phyloP scores from a whole-genome alignment of 2,888 invertebrate species.

The Tetragonisca angustula region DNA sequence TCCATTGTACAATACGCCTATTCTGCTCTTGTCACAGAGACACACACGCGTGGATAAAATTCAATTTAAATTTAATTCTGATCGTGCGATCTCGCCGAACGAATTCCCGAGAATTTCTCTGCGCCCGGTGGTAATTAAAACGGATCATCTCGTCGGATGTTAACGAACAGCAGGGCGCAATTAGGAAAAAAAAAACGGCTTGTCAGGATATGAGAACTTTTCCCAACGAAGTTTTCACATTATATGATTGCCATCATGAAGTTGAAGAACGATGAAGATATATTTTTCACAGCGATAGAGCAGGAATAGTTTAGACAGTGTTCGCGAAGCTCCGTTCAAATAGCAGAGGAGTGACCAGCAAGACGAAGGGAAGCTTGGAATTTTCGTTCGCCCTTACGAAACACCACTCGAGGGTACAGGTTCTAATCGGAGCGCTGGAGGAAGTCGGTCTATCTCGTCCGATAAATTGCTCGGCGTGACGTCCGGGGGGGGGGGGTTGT shows the following conservation, averaged over 20 bases:
- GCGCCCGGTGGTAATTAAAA: neutral
- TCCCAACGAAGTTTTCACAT: no score
- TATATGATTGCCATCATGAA: neutral
- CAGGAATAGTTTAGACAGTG: neutral
- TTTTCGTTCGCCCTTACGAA: neutral
- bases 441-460: neutral
- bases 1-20: neutral
- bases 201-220: neutral
- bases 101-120: neutral
- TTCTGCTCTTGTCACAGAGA: neutral
- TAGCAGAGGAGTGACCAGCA: neutral
- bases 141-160: neutral
- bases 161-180: neutral
- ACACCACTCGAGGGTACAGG: neutral
- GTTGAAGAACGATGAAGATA: neutral
- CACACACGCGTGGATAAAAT: no score
- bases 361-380: neutral
- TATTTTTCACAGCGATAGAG: neutral
- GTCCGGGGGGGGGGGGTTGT: slow-evolving; percentile 22
- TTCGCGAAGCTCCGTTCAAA: neutral
- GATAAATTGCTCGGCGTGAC: slow-evolving; percentile 37
- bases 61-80: neutral
- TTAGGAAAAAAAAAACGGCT: neutral
- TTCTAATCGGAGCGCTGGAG: neutral
- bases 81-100: neutral